phyloP scores from a whole-genome alignment of 2,113 vertebrate species.

The Carassius gibelio region DNA sequence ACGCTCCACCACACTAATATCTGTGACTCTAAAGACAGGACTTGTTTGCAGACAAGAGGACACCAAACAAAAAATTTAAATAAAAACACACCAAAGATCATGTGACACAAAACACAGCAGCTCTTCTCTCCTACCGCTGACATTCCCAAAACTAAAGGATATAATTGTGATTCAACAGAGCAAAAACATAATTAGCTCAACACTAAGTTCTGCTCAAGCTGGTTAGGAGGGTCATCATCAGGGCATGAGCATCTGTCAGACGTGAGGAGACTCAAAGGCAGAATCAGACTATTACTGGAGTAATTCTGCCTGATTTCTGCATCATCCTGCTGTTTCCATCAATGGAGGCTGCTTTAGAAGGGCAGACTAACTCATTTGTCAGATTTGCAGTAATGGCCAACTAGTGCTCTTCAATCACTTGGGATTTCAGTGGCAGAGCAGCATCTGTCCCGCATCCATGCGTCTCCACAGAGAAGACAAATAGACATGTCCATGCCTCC shows the following conservation, averaged over 20 bases:
- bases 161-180: not conserved
- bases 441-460: not conserved
- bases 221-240: not conserved
- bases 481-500: constrained; percentile 23
- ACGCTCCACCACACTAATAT: constrained; percentile 57
- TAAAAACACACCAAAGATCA: not conserved
- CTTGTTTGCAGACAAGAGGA: too few species aligned
- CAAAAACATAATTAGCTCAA: constrained; percentile 2
- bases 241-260: not conserved
- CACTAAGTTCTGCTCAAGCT: not conserved
- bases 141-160: constrained; percentile 1
- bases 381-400: not conserved
- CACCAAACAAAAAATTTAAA: too few species aligned
- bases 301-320: not conserved
- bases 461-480: constrained; percentile 40
- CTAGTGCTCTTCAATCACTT: constrained; percentile 47
- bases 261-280: not conserved
- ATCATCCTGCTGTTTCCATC: not conserved
- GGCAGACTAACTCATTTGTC: not conserved
- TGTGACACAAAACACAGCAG: not conserved
- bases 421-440: constrained; percentile 33
- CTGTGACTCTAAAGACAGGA: constrained; percentile 54
- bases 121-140: not conserved
- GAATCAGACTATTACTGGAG: not conserved
- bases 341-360: not conserved